Evolutionary conservation across 2,113 vertebrate genomes (phyloP).

Genomic region (Odocoileus hemionus): DNA sequence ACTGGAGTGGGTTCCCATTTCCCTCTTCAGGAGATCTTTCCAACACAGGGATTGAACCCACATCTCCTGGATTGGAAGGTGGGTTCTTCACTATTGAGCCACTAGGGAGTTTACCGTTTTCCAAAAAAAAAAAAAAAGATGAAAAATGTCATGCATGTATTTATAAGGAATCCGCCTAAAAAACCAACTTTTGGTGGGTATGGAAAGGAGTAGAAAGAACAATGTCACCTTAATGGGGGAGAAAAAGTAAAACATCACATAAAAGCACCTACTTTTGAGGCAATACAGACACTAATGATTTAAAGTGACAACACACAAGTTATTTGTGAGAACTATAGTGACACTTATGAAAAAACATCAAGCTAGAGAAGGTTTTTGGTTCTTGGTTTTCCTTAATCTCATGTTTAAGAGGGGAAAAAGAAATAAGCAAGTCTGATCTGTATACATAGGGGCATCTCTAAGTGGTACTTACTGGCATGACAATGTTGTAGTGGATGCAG

Average conservation of each 20-base stretch:
- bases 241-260: neutral
- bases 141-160: neutral
- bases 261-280: neutral
- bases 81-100: neutral
- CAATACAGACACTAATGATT: neutral
- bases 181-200: neutral
- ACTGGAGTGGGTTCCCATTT: neutral
- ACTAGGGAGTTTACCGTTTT: neutral
- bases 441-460: neutral
- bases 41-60: neutral
- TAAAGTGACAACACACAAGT: neutral
- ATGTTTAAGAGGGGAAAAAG: neutral
- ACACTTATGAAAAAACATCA: conserved; percentile 22
- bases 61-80: neutral
- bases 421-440: conserved; percentile 19
- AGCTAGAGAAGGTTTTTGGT: neutral
- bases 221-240: neutral
- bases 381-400: neutral
- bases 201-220: neutral
- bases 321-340: conserved; percentile 21
- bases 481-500: conserved; percentile 91
- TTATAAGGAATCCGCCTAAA: neutral
- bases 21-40: neutral
- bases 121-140: neutral
- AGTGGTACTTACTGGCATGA: conserved; percentile 85